phyloP scores from a whole-genome alignment of 2,797 vertebrate species.

The Lerista edwardsae region DNA sequence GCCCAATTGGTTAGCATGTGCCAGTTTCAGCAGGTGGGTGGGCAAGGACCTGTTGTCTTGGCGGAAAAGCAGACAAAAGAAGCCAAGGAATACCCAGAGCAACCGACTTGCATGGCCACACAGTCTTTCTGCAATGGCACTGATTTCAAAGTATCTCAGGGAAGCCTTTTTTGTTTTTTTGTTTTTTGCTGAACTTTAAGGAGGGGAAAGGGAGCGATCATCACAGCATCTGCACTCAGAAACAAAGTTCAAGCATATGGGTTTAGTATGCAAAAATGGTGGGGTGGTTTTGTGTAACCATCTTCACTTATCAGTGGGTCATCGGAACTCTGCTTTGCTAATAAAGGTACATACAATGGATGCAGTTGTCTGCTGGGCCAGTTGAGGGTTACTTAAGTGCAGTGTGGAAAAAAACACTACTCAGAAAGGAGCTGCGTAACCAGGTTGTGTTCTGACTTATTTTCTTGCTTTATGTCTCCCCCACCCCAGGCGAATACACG shows the following conservation, averaged over 20 bases:
- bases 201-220: background rate
- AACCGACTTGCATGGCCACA: no score
- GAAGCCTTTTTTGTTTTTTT: no score
- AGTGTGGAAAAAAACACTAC: background rate
- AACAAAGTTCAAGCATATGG: background rate
- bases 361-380: background rate
- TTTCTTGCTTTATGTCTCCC: background rate
- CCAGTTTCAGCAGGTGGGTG: background rate
- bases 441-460: slow-evolving; percentile 4
- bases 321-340: background rate
- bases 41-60: background rate
- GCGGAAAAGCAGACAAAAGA: no score
- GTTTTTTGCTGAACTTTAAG: no score
- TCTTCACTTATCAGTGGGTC: background rate
- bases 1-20: no score
- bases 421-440: background rate
- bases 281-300: background rate
- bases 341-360: background rate
- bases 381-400: background rate
- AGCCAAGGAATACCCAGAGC: no score
- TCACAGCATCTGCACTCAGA: background rate
- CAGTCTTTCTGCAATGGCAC: no score
- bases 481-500: slow-evolving; percentile 89
- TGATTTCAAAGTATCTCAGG: no score
- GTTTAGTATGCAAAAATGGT: background rate